A percentile compares a stretch with the other conserved stretches of the same genome.
These are phyloP conservation scores for Euphydryas editha DNA, from an alignment of 2,888 invertebrate species.

Conservation along the genomic window DNA sequence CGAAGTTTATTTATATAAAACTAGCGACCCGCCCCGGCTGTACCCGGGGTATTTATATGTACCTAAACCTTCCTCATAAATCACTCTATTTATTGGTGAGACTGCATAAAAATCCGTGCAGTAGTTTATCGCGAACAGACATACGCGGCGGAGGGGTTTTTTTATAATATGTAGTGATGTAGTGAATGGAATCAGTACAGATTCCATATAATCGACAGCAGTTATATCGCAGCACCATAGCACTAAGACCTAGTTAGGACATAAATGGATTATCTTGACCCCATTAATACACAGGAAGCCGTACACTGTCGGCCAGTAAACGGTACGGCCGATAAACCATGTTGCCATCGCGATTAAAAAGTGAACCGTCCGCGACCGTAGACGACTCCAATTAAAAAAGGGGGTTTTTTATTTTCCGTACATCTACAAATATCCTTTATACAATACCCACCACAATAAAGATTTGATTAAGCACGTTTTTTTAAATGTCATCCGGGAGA, in stretches of 20 bases:
- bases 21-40: too few species aligned
- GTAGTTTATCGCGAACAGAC: too few species aligned
- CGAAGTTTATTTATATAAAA: too few species aligned
- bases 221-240: constrained; percentile 12
- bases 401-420: not conserved
- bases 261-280: constrained; percentile 42
- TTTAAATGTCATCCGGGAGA: too few species aligned
- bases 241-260: constrained; percentile 37
- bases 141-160: too few species aligned
- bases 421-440: not conserved
- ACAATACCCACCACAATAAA: too few species aligned
- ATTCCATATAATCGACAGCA: not conserved
- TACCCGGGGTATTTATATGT: too few species aligned
- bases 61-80: too few species aligned
- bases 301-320: constrained; percentile 46
- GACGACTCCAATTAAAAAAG: constrained; percentile 13
- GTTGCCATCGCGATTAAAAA: constrained; percentile 37
- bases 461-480: too few species aligned
- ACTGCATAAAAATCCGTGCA: too few species aligned
- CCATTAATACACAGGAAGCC: constrained; percentile 50
- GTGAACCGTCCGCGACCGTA: constrained; percentile 20
- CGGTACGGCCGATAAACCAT: constrained; percentile 46
- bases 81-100: too few species aligned
- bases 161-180: too few species aligned
- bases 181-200: constrained; percentile 18